Conservation (phyloP, 1,140 invertebrate genomes). For the Saccostrea echinata region DNA sequence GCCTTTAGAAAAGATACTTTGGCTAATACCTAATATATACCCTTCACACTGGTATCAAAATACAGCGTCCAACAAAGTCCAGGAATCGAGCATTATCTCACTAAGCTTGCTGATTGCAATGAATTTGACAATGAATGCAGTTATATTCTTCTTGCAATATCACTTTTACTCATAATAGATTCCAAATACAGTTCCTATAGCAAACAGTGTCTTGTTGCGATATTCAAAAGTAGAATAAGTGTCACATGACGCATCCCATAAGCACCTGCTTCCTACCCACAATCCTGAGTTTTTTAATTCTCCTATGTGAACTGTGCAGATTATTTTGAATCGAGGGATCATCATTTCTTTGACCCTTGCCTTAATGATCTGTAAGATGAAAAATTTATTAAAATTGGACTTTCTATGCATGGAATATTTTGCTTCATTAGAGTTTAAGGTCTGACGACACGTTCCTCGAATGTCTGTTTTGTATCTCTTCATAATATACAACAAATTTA, state of each 20-base stretch:
- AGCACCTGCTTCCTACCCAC: conserved; percentile 75
- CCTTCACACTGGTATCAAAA: too few relatives aligned
- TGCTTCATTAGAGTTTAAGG: not conserved
- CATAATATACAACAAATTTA: too few relatives aligned
- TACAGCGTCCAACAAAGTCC: too few relatives aligned
- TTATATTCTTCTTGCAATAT: not conserved
- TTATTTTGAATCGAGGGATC: conserved; percentile 77
- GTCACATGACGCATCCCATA: conserved; percentile 76
- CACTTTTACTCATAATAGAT: conserved; percentile 74
- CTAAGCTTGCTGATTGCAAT: not conserved
- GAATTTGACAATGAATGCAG: not conserved
- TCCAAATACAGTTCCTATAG: conserved; percentile 75
- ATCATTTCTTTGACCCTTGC: conserved; percentile 76
- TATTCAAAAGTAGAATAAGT: conserved; percentile 75
- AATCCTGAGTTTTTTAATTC: conserved; percentile 73
- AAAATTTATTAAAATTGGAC: not conserved
- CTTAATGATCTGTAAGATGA: conserved; percentile 74
- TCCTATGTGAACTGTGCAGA: conserved; percentile 76
- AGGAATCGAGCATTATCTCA: too few relatives aligned
- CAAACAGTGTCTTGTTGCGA: conserved; percentile 76
- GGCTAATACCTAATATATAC: too few relatives aligned
- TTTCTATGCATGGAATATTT: not conserved
- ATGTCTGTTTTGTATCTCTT: too few relatives aligned
- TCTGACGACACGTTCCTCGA: too few relatives aligned
- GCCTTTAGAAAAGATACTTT: too few relatives aligned